A percentile compares a stretch with the other conserved stretches of the same genome.
These are phyloP conservation scores for Caranx melampygus DNA, from an alignment of 2,113 vertebrate species.

Conservation along the genomic window DNA sequence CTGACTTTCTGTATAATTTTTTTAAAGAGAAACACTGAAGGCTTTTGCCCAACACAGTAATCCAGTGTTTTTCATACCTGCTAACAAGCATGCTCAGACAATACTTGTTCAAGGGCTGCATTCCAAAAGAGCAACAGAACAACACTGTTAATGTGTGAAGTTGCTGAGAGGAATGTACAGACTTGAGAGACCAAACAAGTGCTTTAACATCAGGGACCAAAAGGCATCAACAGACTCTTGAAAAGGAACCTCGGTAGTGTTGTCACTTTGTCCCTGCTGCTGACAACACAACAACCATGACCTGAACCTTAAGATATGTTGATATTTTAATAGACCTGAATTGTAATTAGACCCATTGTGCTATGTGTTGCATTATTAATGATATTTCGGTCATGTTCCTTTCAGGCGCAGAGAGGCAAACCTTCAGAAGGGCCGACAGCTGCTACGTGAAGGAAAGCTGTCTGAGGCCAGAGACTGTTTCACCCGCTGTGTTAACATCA, in stretches of 20 bases:
- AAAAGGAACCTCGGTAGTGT: background rate
- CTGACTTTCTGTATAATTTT: no score
- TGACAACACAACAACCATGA: background rate
- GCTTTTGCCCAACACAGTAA: conserved; percentile 2
- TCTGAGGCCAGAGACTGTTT: conserved; percentile 95
- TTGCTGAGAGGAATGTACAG: conserved; percentile 17
- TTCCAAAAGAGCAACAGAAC: conserved; percentile 23
- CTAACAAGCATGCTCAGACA: conserved; percentile 28
- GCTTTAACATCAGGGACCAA: no score
- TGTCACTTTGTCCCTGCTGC: no score
- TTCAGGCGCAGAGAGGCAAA: conserved; percentile 90
- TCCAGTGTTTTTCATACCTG: conserved; percentile 16
- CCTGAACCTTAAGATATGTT: background rate
- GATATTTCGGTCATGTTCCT: conserved; percentile 4
- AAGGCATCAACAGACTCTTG: background rate
- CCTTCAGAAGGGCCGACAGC: conserved; percentile 91
- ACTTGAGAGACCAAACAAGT: background rate
- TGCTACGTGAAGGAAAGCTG: conserved; percentile 92
- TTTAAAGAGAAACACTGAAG: background rate
- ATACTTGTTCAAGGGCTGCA: background rate
- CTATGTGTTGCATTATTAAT: background rate
- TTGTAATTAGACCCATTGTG: background rate
- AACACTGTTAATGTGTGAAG: conserved; percentile 12
- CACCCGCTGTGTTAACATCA: conserved; percentile 90
- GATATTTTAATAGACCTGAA: no score